Conservation (phyloP, 2,113 vertebrate genomes). For the Dipodomys ordii region DNA sequence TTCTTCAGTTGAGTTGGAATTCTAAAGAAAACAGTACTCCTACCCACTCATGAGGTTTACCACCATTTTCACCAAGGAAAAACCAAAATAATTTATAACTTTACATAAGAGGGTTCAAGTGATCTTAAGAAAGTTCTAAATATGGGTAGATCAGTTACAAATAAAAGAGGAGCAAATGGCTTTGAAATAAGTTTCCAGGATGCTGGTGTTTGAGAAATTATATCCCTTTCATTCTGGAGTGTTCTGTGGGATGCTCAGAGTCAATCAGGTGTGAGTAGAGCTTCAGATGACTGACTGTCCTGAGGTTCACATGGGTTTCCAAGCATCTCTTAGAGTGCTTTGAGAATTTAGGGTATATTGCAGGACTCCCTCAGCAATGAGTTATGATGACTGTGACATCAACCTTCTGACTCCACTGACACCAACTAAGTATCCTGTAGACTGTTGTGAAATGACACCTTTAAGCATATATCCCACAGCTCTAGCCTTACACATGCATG, state of each 20-base stretch:
- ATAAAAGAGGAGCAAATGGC: neutral
- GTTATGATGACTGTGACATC: no score
- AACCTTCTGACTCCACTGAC: no score
- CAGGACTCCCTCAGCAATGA: no score
- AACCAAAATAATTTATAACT: neutral
- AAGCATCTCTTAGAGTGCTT: neutral
- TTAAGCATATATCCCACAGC: neutral
- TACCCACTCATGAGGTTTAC: neutral
- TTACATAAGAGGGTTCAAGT: neutral
- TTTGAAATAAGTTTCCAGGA: neutral
- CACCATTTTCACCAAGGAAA: neutral
- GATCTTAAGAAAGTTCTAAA: neutral
- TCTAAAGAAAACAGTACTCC: slow-evolving; percentile 17
- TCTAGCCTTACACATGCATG: no score
- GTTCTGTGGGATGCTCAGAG: neutral
- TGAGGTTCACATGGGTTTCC: neutral
- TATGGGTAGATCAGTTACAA: neutral
- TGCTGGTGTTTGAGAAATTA: neutral
- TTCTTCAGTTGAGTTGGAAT: neutral
- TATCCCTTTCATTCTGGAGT: neutral
- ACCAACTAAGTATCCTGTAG: neutral
- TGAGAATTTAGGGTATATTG: neutral
- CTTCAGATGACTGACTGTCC: neutral
- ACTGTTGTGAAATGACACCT: neutral
- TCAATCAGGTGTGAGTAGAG: neutral